Conservation (phyloP, 2,113 vertebrate species). For the Eurystomus gularis region DNA sequence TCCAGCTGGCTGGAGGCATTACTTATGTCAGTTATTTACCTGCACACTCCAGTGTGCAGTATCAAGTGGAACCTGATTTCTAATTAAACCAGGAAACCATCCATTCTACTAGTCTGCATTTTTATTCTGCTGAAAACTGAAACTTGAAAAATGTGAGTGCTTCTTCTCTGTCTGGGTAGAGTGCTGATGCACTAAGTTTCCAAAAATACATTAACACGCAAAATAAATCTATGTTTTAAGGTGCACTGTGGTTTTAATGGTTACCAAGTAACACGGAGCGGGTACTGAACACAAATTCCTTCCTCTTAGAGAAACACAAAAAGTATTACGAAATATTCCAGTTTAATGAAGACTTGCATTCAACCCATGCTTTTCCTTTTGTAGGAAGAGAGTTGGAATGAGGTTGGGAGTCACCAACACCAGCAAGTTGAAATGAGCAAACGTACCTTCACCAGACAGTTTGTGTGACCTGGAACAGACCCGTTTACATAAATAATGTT, state of each 20-base stretch:
- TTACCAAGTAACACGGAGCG: slow-evolving; percentile 58
- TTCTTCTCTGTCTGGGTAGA: neutral
- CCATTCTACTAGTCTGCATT: neutral
- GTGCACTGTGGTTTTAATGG: slow-evolving; percentile 37
- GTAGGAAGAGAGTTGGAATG: neutral
- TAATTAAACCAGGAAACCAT: slow-evolving; percentile 29
- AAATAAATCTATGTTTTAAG: neutral
- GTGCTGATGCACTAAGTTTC: slow-evolving; percentile 11
- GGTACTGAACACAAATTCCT: neutral
- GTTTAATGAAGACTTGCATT: neutral
- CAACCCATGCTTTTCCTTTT: neutral
- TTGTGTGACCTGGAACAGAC: slow-evolving; percentile 90
- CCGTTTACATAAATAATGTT: slow-evolving; percentile 92
- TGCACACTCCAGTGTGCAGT: neutral
- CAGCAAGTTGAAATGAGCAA: neutral
- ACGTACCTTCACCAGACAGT: slow-evolving; percentile 93
- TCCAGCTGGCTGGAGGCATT: neutral
- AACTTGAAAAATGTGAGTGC: neutral
- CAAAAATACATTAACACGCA: slow-evolving; percentile 26
- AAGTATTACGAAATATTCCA: neutral
- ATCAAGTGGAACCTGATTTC: neutral
- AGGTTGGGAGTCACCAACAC: neutral
- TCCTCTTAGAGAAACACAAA: neutral
- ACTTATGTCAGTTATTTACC: neutral
- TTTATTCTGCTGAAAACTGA: slow-evolving; percentile 5